Evolutionary conservation across 2,797 vertebrate species (phyloP).

Genomic region (Pantherophis alleghaniensis): DNA sequence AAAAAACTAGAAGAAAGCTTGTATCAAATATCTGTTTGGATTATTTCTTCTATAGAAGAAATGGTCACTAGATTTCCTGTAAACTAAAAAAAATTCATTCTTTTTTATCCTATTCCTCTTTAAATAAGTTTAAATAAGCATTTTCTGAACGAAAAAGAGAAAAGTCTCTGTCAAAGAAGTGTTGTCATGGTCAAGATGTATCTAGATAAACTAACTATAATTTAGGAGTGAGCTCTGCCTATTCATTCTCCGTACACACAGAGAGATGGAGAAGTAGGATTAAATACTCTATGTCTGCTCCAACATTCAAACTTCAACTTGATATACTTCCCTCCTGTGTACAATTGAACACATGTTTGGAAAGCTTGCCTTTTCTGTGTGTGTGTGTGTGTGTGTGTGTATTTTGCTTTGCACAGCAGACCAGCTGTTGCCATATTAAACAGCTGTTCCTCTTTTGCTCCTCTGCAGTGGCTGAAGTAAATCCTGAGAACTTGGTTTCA

Average conservation of each 20-base stretch:
- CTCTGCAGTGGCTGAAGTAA: conserved; percentile 45
- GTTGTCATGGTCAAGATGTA: background rate
- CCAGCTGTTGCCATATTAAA: background rate
- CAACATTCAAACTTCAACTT: background rate
- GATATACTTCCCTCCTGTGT: background rate
- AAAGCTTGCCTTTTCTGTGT: background rate
- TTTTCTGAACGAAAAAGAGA: background rate
- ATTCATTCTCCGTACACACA: background rate
- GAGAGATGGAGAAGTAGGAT: background rate
- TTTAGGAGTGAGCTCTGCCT: background rate
- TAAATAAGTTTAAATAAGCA: background rate
- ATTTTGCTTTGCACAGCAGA: rapidly evolving
- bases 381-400: background rate
- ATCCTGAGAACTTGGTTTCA: conserved; percentile 11
- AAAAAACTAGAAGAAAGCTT: background rate
- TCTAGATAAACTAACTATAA: rapidly evolving
- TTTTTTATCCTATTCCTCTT: background rate
- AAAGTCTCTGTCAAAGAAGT: rapidly evolving
- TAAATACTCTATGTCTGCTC: background rate
- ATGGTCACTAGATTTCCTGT: background rate
- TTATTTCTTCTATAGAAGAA: conserved; percentile 4
- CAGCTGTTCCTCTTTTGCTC: conserved; percentile 30
- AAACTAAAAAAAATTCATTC: no score
- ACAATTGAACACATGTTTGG: background rate
- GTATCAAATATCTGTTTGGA: conserved; percentile 1